These are phyloP conservation scores for Busseola fusca DNA, from an alignment of 2,888 invertebrate species.

Conservation along the genomic window DNA sequence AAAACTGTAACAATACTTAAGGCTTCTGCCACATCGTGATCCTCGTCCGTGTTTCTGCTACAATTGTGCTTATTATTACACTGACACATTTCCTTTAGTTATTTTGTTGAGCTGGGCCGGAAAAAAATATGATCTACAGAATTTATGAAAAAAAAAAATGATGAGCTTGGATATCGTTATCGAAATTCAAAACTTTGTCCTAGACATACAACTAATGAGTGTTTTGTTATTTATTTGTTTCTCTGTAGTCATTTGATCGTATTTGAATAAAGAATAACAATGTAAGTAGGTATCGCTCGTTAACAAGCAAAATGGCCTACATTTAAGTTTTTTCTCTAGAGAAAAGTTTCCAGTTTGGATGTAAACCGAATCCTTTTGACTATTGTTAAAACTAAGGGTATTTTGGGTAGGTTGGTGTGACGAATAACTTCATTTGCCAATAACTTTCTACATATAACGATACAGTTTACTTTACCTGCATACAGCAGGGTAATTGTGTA, in stretches of 20 bases:
- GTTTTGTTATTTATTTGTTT: too few species aligned
- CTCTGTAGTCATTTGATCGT: background rate
- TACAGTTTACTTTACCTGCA: background rate
- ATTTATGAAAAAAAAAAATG: constrained; percentile 11
- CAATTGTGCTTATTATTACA: constrained; percentile 63
- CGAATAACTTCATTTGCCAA: background rate
- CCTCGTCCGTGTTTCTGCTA: constrained; percentile 57
- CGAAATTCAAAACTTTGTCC: constrained; percentile 1
- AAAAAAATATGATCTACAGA: constrained; percentile 21
- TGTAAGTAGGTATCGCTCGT: background rate
- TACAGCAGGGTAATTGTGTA: too few species aligned
- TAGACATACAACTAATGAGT: background rate
- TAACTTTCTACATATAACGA: background rate
- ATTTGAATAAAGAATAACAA: background rate
- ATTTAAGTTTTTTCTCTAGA: too few species aligned
- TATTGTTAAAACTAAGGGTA: background rate
- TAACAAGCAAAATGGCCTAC: background rate
- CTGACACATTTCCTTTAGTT: constrained; percentile 56
- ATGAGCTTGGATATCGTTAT: background rate
- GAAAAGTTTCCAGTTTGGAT: background rate
- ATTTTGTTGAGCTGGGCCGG: constrained; percentile 10
- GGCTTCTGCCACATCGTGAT: constrained; percentile 52
- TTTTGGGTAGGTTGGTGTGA: background rate
- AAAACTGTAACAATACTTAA: constrained; percentile 45
- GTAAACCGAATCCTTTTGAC: background rate